A percentile compares a stretch with the other conserved stretches of the same genome.
Conservation (phyloP, 2,888 invertebrate genomes). For the Allophyes oxyacanthae region DNA sequence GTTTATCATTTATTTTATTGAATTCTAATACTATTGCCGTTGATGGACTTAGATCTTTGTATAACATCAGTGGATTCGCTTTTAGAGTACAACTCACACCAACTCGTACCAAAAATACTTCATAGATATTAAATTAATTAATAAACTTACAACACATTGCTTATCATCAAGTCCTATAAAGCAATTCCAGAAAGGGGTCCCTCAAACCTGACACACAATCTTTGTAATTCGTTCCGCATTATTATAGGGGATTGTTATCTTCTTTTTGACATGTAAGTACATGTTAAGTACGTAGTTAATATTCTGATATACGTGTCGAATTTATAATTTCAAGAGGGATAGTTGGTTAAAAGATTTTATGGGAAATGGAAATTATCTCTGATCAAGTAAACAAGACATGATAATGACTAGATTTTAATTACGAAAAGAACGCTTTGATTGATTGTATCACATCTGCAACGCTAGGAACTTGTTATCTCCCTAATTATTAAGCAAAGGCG, state of each 20-base stretch:
- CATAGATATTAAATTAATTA: too few relatives aligned
- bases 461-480: too few relatives aligned
- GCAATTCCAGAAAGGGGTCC: not conserved
- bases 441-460: too few relatives aligned
- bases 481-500: too few relatives aligned
- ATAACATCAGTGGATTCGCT: too few relatives aligned
- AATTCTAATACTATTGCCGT: too few relatives aligned
- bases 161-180: not conserved
- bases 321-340: constrained; percentile 27
- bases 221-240: constrained; percentile 13
- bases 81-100: too few relatives aligned
- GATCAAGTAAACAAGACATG: not conserved
- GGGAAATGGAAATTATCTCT: constrained; percentile 8
- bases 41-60: too few relatives aligned
- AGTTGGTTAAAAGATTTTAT: constrained; percentile 6
- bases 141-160: too few relatives aligned
- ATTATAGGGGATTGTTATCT: constrained; percentile 8
- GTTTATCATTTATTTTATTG: too few relatives aligned
- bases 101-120: too few relatives aligned
- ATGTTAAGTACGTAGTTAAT: constrained; percentile 16
- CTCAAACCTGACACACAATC: constrained; percentile 4
- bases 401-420: not conserved
- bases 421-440: too few relatives aligned
- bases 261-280: constrained; percentile 9
- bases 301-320: constrained; percentile 32